Base-by-base conservation (phyloP, 1,140 invertebrate genomes). In the Megathymus violae region DNA sequence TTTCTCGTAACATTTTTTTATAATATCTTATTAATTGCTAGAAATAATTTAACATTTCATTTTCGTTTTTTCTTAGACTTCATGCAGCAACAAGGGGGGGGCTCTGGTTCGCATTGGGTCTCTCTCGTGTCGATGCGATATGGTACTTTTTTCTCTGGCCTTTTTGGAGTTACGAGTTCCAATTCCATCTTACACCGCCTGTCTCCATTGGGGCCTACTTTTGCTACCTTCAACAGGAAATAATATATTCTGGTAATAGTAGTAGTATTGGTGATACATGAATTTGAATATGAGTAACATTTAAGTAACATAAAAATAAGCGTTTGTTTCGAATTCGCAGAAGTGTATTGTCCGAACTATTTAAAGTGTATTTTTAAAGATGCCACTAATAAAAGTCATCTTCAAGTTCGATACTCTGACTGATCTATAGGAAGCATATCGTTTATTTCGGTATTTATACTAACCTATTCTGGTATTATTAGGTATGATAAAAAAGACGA, bases 121-220 rank as follows among this genome's bases (percentile, higher is more conserved):
- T 88, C 88, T 43, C 85, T 69, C 0, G 88, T 88, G 10, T 90
- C 88, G 4, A 80, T 67, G 4, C 88, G 84, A 27, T 51, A 62
- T 0, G 64, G 72, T 0, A 58, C 31, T 16, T 74, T 80, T 47
- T 72, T 86, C 4, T 80, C 76, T 1, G 80, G 76, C 0, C 74
- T 74, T 50, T 87, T 87, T 0, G 85, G 85, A 3, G 88, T 86
- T 10, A 88, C 84, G 11, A 90, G 63, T 34, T 90, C 85, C 7
- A 90, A 56, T 65, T 90, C 88, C 81, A 90, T 84, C 56, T 87
- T 88, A 51, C 81, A 80, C 0, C 79, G 76, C 0, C 84, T 74
- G 44, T 88, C 88, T 1, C 85, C 85, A 25, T 74, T 82, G 1
- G 79, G 65, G 1, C 83, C 85, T 4, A 90, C 62, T 74, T 88